A percentile compares a stretch with the other conserved stretches of the same genome.
phyloP scores from a whole-genome alignment of 1,140 invertebrate species.

The Pomacea maculata region DNA sequence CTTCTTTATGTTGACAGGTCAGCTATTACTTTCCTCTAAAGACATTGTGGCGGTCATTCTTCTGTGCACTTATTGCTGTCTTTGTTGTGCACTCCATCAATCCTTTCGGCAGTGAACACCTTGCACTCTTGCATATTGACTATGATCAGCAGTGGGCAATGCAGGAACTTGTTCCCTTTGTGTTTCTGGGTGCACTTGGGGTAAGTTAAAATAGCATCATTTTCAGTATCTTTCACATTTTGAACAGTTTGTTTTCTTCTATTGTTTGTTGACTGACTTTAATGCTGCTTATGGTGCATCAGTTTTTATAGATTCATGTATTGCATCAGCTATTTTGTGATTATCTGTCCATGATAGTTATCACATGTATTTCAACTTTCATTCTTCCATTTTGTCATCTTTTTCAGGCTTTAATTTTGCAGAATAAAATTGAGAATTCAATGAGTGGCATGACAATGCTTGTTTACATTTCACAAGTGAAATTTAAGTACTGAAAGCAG shows the following conservation, averaged over 20 bases:
- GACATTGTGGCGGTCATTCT: slow-evolving; percentile 99
- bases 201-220: slow-evolving; percentile 71
- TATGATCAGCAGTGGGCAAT: slow-evolving; percentile 99
- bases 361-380: too few relatives aligned
- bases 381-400: too few relatives aligned
- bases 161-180: slow-evolving; percentile 96
- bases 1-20: slow-evolving; percentile 71
- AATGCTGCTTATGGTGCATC: too few relatives aligned
- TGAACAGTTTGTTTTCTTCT: background rate
- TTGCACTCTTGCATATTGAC: slow-evolving; percentile 97
- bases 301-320: too few relatives aligned
- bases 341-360: too few relatives aligned
- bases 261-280: background rate
- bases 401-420: too few relatives aligned
- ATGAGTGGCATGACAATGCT: too few relatives aligned
- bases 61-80: slow-evolving; percentile 97
- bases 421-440: too few relatives aligned
- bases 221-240: background rate
- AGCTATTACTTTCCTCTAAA: slow-evolving; percentile 99
- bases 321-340: too few relatives aligned
- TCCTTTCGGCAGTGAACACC: slow-evolving; percentile 99
- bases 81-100: slow-evolving; percentile 97
- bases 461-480: too few relatives aligned
- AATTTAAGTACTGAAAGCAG: too few relatives aligned
- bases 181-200: slow-evolving; percentile 94